Evolutionary conservation across 1,140 invertebrate species (phyloP).

Genomic region (Phenacoccus solenopsis): DNA sequence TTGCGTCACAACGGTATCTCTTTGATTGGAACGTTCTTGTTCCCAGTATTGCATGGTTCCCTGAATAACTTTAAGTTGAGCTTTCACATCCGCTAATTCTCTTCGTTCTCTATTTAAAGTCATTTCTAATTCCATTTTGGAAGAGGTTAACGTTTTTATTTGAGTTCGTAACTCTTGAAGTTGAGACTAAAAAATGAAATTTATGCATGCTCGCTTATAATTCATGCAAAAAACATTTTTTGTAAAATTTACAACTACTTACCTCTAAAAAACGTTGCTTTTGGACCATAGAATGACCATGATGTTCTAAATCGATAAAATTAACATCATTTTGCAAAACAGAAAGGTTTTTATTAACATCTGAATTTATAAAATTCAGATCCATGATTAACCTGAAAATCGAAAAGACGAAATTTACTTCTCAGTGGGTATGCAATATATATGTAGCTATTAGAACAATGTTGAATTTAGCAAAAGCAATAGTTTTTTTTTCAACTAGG

Average conservation of each 20-base stretch:
- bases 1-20: background rate
- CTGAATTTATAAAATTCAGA: background rate
- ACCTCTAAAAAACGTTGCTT: background rate
- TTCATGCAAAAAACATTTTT: background rate
- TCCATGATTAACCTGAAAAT: background rate
- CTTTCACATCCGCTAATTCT: background rate
- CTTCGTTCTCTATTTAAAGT: background rate
- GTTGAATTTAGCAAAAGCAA: too few species aligned
- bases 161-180: background rate
- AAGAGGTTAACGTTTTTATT: background rate
- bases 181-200: too few species aligned
- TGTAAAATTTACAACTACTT: background rate
- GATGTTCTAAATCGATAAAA: background rate
- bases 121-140: background rate
- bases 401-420: background rate
- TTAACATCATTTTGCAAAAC: background rate
- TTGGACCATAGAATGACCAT: background rate
- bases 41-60: background rate
- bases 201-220: too few species aligned
- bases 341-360: background rate
- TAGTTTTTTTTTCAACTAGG: too few species aligned
- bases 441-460: too few species aligned
- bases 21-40: background rate
- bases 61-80: background rate
- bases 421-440: too few species aligned